Conservation (phyloP, 2,888 invertebrate genomes). For the Cybosia mesomella region DNA sequence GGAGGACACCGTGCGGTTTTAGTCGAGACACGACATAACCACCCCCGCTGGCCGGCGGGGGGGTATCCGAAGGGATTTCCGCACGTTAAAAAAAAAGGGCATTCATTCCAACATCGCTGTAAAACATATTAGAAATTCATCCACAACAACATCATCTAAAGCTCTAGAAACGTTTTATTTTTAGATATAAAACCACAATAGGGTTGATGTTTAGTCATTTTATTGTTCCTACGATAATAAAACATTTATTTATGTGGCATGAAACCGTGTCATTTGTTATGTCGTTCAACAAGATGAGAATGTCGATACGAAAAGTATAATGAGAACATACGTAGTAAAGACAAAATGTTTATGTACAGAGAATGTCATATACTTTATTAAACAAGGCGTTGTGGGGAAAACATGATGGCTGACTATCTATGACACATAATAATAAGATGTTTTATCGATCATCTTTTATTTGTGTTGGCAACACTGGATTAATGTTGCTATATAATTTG, state of each 20-base stretch:
- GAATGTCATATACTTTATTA: conserved; percentile 39
- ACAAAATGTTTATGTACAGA: conserved; percentile 40
- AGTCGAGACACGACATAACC: too few species aligned
- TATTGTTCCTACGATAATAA: conserved; percentile 37
- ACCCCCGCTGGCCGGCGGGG: too few species aligned
- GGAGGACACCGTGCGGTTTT: too few species aligned
- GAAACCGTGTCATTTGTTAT: conserved; percentile 34
- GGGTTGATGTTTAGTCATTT: conserved; percentile 24
- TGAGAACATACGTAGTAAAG: conserved; percentile 37
- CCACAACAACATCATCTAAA: not conserved
- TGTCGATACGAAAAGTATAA: conserved; percentile 35
- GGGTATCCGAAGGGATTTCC: too few species aligned
- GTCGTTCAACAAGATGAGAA: conserved; percentile 31
- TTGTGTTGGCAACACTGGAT: conserved; percentile 18
- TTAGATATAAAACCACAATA: conserved; percentile 21
- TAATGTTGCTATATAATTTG: conserved; percentile 16
- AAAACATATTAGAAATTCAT: not conserved
- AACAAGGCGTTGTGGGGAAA: conserved; percentile 26
- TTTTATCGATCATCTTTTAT: conserved; percentile 21
- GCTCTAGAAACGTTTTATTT: conserved; percentile 16
- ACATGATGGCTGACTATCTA: conserved; percentile 21
- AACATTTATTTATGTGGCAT: conserved; percentile 37
- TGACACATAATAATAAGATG: conserved; percentile 12
- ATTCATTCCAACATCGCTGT: not conserved
- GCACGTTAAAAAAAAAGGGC: too few species aligned